Evolutionary conservation across 2,797 vertebrate genomes (phyloP).

Genomic region (Peromyscus aztecus): DNA sequence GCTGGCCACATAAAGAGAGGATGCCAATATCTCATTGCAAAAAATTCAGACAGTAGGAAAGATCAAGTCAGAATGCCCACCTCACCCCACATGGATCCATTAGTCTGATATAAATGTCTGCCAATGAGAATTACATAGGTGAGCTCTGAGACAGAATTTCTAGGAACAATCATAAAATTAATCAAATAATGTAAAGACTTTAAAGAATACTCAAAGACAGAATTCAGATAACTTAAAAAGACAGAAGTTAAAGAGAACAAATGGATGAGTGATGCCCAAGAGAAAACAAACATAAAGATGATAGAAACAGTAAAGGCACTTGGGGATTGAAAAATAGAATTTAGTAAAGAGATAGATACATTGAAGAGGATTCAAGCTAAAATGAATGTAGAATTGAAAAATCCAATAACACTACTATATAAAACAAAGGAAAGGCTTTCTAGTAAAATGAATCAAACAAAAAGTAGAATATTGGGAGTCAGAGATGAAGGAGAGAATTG

Average conservation of each 20-base stretch:
- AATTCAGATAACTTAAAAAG: not conserved
- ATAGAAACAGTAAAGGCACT: not conserved
- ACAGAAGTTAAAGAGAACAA: not conserved
- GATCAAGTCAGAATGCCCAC: not conserved
- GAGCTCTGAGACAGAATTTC: not conserved
- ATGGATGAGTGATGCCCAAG: not conserved
- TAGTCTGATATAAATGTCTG: too few species aligned
- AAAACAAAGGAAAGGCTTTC: not conserved
- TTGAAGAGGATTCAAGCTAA: not conserved
- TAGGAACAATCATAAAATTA: not conserved
- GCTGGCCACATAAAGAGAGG: not conserved
- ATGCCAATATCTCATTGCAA: not conserved
- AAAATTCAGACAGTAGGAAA: not conserved
- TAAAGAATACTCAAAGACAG: not conserved
- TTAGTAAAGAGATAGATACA: not conserved
- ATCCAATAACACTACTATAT: not conserved
- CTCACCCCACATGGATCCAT: fast-evolving
- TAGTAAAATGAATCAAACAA: not conserved
- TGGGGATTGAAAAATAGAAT: not conserved
- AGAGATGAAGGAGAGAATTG: not conserved
- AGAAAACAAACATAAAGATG: not conserved
- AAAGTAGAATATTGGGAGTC: not conserved
- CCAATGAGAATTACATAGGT: not conserved
- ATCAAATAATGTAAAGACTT: not conserved
- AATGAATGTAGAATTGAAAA: not conserved